Percentiles rank a stretch among this genome's conserved stretches.
Conservation (phyloP, 2,797 vertebrate species). For the Cossypha niveicapilla region DNA sequence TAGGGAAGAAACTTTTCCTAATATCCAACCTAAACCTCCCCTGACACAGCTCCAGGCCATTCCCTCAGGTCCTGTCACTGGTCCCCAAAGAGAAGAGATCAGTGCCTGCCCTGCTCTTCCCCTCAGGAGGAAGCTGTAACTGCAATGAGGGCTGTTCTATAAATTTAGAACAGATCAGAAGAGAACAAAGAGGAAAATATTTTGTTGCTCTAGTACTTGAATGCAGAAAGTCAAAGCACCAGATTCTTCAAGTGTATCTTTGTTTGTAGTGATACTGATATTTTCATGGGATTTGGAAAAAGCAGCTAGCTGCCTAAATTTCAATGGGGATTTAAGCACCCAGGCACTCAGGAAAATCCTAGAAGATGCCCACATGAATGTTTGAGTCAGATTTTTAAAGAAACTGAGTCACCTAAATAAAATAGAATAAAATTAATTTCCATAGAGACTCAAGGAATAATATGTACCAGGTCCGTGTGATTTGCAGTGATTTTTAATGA, state of each 20-base stretch:
- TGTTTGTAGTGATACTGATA: neutral
- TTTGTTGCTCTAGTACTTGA: neutral
- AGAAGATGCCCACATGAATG: neutral
- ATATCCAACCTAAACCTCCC: neutral
- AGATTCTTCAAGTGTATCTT: neutral
- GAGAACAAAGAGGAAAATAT: neutral
- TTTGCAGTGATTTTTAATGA: neutral
- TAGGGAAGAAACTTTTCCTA: accelerated
- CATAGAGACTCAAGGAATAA: slow-evolving; percentile 6
- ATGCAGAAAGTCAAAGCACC: neutral
- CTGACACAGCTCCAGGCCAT: neutral
- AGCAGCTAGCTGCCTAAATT: neutral
- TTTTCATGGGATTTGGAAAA: neutral
- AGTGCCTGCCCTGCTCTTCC: neutral
- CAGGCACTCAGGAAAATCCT: neutral
- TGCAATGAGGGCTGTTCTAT: neutral
- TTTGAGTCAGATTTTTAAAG: slow-evolving; percentile 8
- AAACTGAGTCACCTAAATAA: neutral
- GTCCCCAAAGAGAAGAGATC: neutral
- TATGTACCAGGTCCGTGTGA: neutral
- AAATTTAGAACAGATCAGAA: neutral
- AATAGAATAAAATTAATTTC: neutral
- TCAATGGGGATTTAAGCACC: neutral
- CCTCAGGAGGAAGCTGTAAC: accelerated
- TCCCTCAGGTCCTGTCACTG: accelerated